phyloP scores from a whole-genome alignment of 2,797 vertebrate species.

The Tolypeutes matacus region DNA sequence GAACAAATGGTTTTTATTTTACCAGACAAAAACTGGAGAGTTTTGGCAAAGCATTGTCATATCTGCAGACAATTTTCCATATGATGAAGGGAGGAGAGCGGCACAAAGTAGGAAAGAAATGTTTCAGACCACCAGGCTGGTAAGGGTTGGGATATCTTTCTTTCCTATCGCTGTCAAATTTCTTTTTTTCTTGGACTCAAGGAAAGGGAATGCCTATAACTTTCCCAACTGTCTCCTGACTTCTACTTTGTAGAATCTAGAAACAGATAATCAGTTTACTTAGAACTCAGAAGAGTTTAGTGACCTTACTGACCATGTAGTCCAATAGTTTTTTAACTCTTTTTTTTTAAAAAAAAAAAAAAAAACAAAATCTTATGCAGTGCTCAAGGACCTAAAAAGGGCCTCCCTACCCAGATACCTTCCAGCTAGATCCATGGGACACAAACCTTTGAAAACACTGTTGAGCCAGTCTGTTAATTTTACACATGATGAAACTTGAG shows the following conservation, averaged over 20 bases:
- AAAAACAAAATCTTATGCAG: neutral
- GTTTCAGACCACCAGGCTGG: neutral
- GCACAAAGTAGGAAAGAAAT: neutral
- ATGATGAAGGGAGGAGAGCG: neutral
- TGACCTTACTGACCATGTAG: neutral
- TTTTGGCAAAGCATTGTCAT: neutral
- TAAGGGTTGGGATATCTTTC: neutral
- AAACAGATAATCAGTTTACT: conserved; percentile 28
- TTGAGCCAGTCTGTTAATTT: neutral
- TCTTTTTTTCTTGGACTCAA: neutral
- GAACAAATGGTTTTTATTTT: neutral
- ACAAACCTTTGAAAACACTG: conserved; percentile 12
- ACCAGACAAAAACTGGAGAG: neutral
- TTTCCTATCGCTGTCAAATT: neutral
- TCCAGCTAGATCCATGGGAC: neutral
- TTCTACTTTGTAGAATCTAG: neutral
- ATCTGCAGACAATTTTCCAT: neutral
- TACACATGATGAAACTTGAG: neutral
- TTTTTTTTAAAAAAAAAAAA: neutral
- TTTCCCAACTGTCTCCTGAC: conserved; percentile 10
- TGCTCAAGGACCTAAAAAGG: conserved; percentile 22
- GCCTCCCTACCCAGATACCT: neutral
- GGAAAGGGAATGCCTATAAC: neutral
- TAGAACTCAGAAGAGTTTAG: conserved; percentile 2
- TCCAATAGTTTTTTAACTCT: neutral